Conservation (phyloP, 2,797 vertebrate genomes). For the Anguilla megastoma region DNA sequence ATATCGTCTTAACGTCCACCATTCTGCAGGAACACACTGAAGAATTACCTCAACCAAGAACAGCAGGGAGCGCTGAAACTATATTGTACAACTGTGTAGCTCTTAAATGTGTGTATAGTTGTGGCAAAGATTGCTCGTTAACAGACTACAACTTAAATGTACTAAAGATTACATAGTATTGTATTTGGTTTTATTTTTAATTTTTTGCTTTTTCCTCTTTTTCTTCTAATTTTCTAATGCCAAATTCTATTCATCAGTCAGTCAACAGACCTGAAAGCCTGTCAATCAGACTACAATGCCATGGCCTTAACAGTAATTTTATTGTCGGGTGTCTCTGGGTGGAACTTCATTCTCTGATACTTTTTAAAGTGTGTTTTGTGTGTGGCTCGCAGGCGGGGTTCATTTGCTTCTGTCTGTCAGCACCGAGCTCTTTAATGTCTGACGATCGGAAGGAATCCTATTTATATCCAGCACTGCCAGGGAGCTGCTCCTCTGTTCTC, state of each 20-base stretch:
- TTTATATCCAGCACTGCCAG: background rate
- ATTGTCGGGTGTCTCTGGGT: background rate
- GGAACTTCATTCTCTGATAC: background rate
- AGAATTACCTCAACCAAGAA: background rate
- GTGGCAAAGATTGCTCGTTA: background rate
- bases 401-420: background rate
- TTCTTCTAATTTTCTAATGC: background rate
- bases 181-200: background rate
- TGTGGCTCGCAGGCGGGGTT: background rate
- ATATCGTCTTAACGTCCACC: background rate
- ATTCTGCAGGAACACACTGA: background rate
- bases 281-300: background rate
- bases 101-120: background rate
- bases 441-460: background rate
- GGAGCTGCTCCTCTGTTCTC: background rate
- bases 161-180: background rate
- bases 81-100: background rate
- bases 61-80: background rate
- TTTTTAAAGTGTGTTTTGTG: background rate
- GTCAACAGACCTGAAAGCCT: background rate
- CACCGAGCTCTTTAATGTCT: background rate
- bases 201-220: too few species aligned
- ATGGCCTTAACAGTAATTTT: background rate
- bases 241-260: background rate
- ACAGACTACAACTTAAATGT: background rate